Base-by-base conservation (phyloP, 2,888 invertebrate species). In the Lithosia quadra region DNA sequence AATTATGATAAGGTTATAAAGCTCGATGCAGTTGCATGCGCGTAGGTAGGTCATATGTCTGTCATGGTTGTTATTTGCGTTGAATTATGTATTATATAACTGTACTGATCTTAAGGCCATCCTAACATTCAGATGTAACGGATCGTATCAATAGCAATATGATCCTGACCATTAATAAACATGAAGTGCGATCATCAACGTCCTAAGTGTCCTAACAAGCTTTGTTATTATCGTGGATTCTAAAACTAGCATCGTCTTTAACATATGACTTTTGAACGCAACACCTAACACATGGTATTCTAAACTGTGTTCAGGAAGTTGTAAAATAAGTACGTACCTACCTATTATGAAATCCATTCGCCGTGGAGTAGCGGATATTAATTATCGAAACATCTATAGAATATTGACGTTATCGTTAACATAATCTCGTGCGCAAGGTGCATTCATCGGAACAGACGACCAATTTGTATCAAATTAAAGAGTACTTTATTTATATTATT, bases 1-100 rank as follows among this genome's bases (percentile, higher is more conserved):
- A 88, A 89, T 86, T 87, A 88, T 89, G 85, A 88, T 84, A 90
- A 81, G 74, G 79, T 83, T 81, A 86, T 88, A 84, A 86, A 85
- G 71, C 75, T 72, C 75, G 77, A 84, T 87, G 88, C 88, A 87
- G 81, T 85, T 81, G 73, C 78, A 82, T 84, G 80, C 77, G 80
- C 75, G 74, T 67, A 77, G 71, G 70, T 75, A 65, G 70, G 77
- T 77, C 74, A 76, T 60, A 76, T 67, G 68, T 75, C 70, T 68
- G 72, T 55, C 55, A 62, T 65, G 67, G n/a, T 72, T 62, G 76
- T 79, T 81, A 69, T 71, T 63, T 76, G 69, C 64, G 63, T 63
- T 72, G 71, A 78, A 71, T 68, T 68, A 68, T 68, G 64, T 69
- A 78, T 78, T 68, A 56, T 58, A 57, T 63, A 34, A 71, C 65